Base-by-base conservation (phyloP, 2,888 invertebrate species). In the Gari tellinella region DNA sequence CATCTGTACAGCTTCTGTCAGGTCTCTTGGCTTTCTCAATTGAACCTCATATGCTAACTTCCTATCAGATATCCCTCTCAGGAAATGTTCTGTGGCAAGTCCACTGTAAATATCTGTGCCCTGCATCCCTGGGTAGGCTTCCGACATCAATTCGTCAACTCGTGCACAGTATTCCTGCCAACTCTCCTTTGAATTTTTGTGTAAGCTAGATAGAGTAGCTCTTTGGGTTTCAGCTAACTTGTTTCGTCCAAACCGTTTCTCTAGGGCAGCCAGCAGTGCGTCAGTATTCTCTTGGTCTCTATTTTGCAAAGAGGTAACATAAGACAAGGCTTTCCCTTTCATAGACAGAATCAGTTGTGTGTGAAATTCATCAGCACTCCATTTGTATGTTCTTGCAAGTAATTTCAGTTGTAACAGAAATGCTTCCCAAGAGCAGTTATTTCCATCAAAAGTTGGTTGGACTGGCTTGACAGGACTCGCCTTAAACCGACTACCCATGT, bases 61-160 rank as follows among this genome's bases (percentile, higher is more conserved):
- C 21, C 58, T 61, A 38, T 72, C 72, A 19, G 51, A 62, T 0
- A 72, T 40, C 1, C 72, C 62, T 14, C 41, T 56, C 15, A 72
- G 26, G 37, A 72, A 49, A 51, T 66, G 61, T 17, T 72, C 53
- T 1, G 66, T 62, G 31, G 46, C 31, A 1, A 72, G 43, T n/a
- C 31, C 46, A 12, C 46, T 45, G 37, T 41, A 66, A 25, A 51
- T 40, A 8, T 31, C 15, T 15, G 63, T 46, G 4, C 40, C 19
- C 15, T 51, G 23, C 10, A 72, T 66, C 1, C 56, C 66, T 0
- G 66, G 72, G 15, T 66, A 61, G 14, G 60, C 46, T 19, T 62
- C 51, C 0, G 62, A 26, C 48, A 72, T 66, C 8, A 57, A 14
- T n/a, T 55, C 37, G 12, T 43, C 49, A 17, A 72, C 62, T 53